Evolutionary conservation across 2,797 vertebrate species (phyloP), one percentile per base, ranked within the genome.

Genomic region (Danio albolineatus): DNA sequence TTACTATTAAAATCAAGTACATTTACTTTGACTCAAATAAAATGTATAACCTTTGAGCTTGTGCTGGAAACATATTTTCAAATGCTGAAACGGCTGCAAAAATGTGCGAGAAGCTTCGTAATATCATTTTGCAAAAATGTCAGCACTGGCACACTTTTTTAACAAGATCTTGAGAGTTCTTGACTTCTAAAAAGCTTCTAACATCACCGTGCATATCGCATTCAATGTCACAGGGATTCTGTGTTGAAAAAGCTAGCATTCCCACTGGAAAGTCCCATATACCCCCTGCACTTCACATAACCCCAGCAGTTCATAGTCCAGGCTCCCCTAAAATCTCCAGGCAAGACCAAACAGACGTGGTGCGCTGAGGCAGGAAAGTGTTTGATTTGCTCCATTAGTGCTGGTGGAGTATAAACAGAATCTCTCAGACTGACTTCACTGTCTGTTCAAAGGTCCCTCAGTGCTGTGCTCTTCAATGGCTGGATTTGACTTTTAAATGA

Each of bases 401-500:
- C 41, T 59, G 49, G 73, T 56, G 72, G 76, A 73, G 72, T 67
- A 83, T 80, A 85, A 83, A 87, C 81, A 86, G 49, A 73, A 73
- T 73, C 60, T 72, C 60, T 73, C 60, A 64, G 54, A 80, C 21
- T 17, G 73, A 21, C 80, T 85, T 71, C 49, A 66, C 65, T 76
- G 75, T 49, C 69, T 76, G 65, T 82, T 85, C 83, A 84, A 86
- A 85, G 77, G 81, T 67, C 74, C 80, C 79, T 85, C 54, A 76
- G 73, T 76, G 72, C 44, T 81, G 56, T 66, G 54, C 72, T 78
- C 79, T 82, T 80, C 59, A 64, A 51, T 69, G 79, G 78, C 64
- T 51, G 51, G 66, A 84, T 86, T 81, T 83, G 81, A 86, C 81
- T 86, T 87, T 86, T 79, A 85, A 86, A 85, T 82, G 62, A 61